Evolutionary conservation across 2,797 vertebrate genomes (phyloP), one percentile per base, ranked within the genome.

Genomic region (Mus spretus): DNA sequence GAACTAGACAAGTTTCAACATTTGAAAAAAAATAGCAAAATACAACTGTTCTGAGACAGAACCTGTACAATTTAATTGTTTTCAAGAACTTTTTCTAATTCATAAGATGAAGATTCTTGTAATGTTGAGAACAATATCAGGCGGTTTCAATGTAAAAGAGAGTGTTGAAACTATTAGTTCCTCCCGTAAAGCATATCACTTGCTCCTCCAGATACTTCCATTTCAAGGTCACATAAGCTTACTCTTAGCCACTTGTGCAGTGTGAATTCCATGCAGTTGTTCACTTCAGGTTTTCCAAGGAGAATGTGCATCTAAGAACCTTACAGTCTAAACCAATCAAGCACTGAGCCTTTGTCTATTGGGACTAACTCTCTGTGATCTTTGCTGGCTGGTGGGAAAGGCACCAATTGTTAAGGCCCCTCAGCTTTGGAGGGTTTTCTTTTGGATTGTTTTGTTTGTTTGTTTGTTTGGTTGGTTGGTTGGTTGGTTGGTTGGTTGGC

Each of bases 21-120:
- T 75, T 22, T 97, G 26, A 90, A 96, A 80, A 80, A 80, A 86
- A 19, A 92, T 34, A 72, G 11, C 37, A 88, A 93, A 95, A 92
- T 34, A 83, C 4, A 92, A 28, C 31, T 67, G 9, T 24, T 96
- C 72, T 70, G 14, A 61, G 37, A 34, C 0, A 6, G 17, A 10
- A 90, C n/a, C 19, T 77, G 40, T 40, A 77, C 24, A 34, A 90
- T 75, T 93, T 81, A 63, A 72, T 31, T 77, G 88, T 78, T 93
- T 83, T 63, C 53, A 88, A 20, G 6, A 47, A 87, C 3, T 19
- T 65, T 78, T 91, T 94, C 8, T 70, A 47, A 50, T 59, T 50
- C 22, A 3, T 44, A 82, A 77, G 53, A 53, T 86, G 88, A 89
- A 77, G 44, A n/a, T 78, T 50, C 3, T 78, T 72, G 10, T 15